Conservation (phyloP, 2,797 vertebrate genomes). For the Alosa sapidissima region DNA sequence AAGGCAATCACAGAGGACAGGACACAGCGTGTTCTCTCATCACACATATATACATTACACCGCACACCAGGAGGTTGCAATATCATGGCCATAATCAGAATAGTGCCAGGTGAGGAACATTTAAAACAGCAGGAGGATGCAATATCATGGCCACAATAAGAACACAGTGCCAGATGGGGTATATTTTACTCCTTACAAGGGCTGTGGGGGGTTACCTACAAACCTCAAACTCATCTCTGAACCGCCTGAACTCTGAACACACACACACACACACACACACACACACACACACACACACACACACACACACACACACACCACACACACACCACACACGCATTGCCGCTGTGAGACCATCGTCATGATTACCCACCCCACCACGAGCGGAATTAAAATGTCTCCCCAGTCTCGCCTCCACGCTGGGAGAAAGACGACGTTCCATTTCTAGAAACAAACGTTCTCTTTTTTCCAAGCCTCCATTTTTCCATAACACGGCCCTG, state of each 20-base stretch:
- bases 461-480: not conserved
- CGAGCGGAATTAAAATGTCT: not conserved
- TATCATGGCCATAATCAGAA: not conserved
- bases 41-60: not conserved
- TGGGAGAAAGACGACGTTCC: not conserved
- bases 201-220: not conserved
- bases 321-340: not conserved
- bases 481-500: not conserved
- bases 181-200: too few species aligned
- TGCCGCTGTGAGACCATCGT: not conserved
- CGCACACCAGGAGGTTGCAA: not conserved
- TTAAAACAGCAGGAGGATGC: not conserved
- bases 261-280: constrained; percentile 10
- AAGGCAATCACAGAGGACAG: not conserved
- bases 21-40: not conserved
- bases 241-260: not conserved
- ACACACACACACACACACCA: not conserved
- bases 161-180: too few species aligned
- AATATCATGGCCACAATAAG: not conserved
- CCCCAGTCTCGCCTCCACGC: not conserved
- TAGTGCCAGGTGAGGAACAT: not conserved
- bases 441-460: not conserved
- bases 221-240: not conserved
- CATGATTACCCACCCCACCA: not conserved
- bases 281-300: constrained; percentile 10